Conservation (phyloP, 2,888 invertebrate species). For the Limenitis camilla region DNA sequence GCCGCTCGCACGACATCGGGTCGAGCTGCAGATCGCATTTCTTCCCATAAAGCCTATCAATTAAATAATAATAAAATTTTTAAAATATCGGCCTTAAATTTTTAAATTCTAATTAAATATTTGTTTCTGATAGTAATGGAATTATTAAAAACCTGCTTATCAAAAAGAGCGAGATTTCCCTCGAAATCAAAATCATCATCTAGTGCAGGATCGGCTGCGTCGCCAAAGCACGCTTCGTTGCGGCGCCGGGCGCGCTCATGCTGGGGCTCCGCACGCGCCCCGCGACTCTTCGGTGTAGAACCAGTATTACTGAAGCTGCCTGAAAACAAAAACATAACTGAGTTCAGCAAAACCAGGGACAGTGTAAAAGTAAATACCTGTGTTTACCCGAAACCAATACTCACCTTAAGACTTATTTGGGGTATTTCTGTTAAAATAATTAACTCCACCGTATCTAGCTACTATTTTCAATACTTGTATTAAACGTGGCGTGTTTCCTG, state of each 20-base stretch:
- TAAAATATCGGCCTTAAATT: no score
- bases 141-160: constrained; percentile 72
- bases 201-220: constrained; percentile 77
- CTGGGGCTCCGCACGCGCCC: constrained; percentile 58
- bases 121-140: neutral
- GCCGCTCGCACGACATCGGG: constrained; percentile 60
- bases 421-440: no score
- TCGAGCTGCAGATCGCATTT: constrained; percentile 43
- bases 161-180: constrained; percentile 92
- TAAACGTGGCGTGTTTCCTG: no score
- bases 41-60: constrained; percentile 50
- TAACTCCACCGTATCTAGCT: no score
- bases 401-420: no score
- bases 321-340: no score
- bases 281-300: constrained; percentile 30
- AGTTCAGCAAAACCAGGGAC: no score
- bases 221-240: constrained; percentile 87
- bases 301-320: constrained; percentile 44
- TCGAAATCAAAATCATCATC: constrained; percentile 94
- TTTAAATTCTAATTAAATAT: no score
- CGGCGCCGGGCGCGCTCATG: constrained; percentile 67
- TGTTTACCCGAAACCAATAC: no score
- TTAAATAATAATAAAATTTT: neutral
- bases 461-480: no score
- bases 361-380: no score